Conservation (phyloP, 2,888 invertebrate genomes). For the Merodon equestris region DNA sequence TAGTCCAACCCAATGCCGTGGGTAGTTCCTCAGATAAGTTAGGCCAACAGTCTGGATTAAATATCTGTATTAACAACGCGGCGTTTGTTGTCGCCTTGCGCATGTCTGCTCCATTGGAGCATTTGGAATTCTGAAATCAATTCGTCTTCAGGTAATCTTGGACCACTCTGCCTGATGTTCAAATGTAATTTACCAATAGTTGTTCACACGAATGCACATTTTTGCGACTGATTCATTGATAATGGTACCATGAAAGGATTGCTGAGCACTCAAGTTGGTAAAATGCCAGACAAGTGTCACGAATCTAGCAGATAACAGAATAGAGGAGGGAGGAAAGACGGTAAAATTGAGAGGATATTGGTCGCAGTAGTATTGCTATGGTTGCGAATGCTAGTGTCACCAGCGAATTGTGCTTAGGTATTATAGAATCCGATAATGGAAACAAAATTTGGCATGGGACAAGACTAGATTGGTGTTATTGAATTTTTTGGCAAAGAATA, state of each 20-base stretch:
- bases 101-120: constrained; percentile 20
- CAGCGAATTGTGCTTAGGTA: no score
- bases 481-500: constrained; percentile 37
- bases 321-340: no score
- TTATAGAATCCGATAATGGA: constrained; percentile 51
- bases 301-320: constrained; percentile 20
- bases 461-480: constrained; percentile 23
- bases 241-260: no score
- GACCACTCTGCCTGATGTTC: constrained; percentile 9
- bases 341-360: neutral
- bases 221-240: constrained; percentile 4
- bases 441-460: constrained; percentile 40
- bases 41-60: constrained; percentile 33
- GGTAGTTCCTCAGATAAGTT: constrained; percentile 12
- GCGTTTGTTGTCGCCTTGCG: constrained; percentile 5
- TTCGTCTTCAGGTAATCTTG: constrained; percentile 47
- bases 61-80: constrained; percentile 1
- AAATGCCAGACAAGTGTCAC: constrained; percentile 40
- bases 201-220: constrained; percentile 37
- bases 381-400: no score
- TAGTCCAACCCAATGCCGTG: constrained; percentile 8
- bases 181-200: constrained; percentile 39
- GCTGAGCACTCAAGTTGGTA: constrained; percentile 7
- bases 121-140: constrained; percentile 30
- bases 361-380: constrained; percentile 34